Evolutionary conservation across 2,888 invertebrate species (phyloP), one percentile per base, ranked within the genome.

Genomic region (Drosophila cognata): DNA sequence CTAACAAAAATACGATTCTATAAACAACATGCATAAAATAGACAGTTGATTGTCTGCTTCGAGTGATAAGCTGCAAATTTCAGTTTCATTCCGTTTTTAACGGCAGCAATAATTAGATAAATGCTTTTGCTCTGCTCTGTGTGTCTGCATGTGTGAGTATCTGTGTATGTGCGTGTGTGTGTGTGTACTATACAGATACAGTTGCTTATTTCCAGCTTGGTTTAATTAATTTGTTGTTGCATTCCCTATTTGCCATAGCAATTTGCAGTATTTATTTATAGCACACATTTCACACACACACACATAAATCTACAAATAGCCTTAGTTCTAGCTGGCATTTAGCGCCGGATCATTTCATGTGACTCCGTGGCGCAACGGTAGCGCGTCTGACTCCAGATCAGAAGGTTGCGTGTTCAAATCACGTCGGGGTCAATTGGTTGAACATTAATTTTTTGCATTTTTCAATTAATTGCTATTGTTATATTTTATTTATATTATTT

Each of bases 341-440:
- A 46, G 38, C 35, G 11, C 1, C 72, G 0, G 64, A 68, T 75
- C 64, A 1, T n/a, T 62, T 0, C 59, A 76, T 55, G n/a, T 60
- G 78, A 78, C 78, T 78, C 78, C 78, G 78, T 78, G 78, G 78
- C 78, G 78, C 78, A 78, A 78, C 76, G 78, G 78, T 78, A 78
- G 78, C 78, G 78, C 78, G 78, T 78, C 78, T 78, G 78, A 78
- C 78, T 78, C 78, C 78, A 78, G 78, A 78, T 78, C 78, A 78
- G 78, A 78, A 78, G 78, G 78, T 78, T 78, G 78, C 78, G 78
- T 78, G 78, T 78, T 78, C 78, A 78, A 78, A 79, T 78, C 78
- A 78, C 79, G 78, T 78, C 78, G 78, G 78, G 78, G 78, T 78
- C 79, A 78, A 18, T 25, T 28, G 21, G 11, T 6, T 0, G 10